Conservation (phyloP, 2,113 vertebrate genomes). For the Chrysemys picta region DNA sequence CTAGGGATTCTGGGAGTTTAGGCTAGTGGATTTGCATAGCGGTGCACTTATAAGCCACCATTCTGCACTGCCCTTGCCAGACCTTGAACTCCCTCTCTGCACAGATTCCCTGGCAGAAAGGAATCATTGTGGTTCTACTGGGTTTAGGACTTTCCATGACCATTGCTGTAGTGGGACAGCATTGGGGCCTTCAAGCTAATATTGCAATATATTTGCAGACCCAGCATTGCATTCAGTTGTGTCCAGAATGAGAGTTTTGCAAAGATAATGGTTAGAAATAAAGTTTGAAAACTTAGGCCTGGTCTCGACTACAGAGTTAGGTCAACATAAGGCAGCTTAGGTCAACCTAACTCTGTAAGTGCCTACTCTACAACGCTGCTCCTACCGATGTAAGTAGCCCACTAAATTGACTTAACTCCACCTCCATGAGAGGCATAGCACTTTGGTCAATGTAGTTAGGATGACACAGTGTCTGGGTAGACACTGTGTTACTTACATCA, state of each 20-base stretch:
- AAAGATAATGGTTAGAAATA: not conserved
- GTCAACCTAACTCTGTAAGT: no score
- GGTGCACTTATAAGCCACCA: not conserved
- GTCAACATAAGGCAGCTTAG: no score
- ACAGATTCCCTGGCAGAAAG: not conserved
- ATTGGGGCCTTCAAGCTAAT: not conserved
- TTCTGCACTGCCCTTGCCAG: not conserved
- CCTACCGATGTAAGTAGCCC: no score
- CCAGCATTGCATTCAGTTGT: not conserved
- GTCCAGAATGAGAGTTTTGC: rapidly evolving
- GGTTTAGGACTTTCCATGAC: not conserved
- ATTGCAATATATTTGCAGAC: not conserved
- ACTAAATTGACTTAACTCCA: no score
- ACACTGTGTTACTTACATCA: not conserved
- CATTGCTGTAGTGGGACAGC: not conserved
- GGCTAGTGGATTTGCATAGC: rapidly evolving
- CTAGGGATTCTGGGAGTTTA: not conserved
- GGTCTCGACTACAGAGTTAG: not conserved
- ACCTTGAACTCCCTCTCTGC: rapidly evolving
- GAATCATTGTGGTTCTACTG: not conserved
- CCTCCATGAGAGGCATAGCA: no score
- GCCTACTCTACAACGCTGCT: no score
- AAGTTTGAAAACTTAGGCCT: not conserved
- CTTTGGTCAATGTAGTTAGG: no score
- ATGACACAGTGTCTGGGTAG: no score